A percentile compares a stretch with the other conserved stretches of the same genome.
Evolutionary conservation across 2,113 vertebrate species (phyloP).

Genomic region (Sterna hirundo): DNA sequence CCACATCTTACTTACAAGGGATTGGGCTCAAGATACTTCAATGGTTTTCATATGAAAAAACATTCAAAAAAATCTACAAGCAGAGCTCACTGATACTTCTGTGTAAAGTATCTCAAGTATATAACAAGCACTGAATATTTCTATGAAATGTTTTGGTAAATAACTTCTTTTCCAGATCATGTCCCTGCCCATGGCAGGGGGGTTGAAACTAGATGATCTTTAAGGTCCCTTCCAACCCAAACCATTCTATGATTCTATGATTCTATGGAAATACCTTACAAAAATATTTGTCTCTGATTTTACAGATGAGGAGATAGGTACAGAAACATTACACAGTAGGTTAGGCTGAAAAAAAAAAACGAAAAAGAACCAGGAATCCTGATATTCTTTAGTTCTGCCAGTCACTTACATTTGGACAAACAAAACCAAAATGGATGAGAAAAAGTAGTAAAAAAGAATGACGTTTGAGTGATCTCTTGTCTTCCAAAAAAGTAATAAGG

Average conservation of each 20-base stretch:
- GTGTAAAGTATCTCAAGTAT: neutral
- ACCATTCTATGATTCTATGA: too few species aligned
- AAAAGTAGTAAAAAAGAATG: neutral
- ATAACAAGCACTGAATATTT: neutral
- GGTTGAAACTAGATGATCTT: too few species aligned
- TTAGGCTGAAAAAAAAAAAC: neutral
- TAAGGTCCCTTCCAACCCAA: too few species aligned
- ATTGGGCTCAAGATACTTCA: neutral
- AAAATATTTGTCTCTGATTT: neutral
- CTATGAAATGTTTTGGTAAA: neutral
- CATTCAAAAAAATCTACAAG: neutral
- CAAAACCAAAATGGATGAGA: neutral
- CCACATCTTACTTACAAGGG: neutral
- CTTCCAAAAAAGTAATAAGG: neutral
- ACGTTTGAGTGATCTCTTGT: neutral
- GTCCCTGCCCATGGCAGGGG: too few species aligned
- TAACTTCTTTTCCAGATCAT: neutral
- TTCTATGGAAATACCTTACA: neutral
- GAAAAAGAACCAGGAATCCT: neutral
- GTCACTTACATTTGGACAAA: neutral
- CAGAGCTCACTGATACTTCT: neutral
- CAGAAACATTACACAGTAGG: neutral
- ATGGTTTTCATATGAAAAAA: neutral
- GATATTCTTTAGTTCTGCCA: neutral
- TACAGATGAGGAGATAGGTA: neutral